Conservation (phyloP, 2,888 invertebrate genomes). For the Papilio demoleus region DNA sequence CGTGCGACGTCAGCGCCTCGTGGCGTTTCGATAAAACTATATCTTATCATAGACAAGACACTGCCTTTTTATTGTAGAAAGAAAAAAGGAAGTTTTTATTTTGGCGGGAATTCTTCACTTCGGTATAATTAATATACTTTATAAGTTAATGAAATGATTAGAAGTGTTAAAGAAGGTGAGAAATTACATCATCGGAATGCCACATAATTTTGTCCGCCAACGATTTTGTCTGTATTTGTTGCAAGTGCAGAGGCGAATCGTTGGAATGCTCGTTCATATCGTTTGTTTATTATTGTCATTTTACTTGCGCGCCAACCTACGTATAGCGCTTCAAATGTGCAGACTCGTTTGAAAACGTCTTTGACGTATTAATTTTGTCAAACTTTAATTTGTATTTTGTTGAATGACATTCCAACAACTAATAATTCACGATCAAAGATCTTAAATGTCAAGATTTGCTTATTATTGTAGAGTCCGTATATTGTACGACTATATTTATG, state of each 20-base stretch:
- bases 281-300: constrained; percentile 15
- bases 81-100: too few species aligned
- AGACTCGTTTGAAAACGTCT: neutral
- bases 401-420: too few species aligned
- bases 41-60: neutral
- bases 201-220: constrained; percentile 17
- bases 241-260: constrained; percentile 15
- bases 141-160: too few species aligned
- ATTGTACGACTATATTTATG: too few species aligned
- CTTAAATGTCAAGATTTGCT: too few species aligned
- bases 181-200: neutral
- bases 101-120: neutral
- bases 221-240: constrained; percentile 9
- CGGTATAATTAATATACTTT: too few species aligned
- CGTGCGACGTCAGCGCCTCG: constrained; percentile 11
- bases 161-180: neutral
- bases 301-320: constrained; percentile 19
- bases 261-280: constrained; percentile 4
- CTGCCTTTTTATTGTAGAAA: too few species aligned
- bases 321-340: constrained; percentile 1
- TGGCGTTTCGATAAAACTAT: neutral
- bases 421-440: too few species aligned
- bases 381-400: too few species aligned
- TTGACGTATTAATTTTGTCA: neutral
- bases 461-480: too few species aligned